Percentiles rank a stretch among this genome's conserved stretches.
Conservation (phyloP, 2,113 vertebrate species). For the rat (Rattus norvegicus) region DNA sequence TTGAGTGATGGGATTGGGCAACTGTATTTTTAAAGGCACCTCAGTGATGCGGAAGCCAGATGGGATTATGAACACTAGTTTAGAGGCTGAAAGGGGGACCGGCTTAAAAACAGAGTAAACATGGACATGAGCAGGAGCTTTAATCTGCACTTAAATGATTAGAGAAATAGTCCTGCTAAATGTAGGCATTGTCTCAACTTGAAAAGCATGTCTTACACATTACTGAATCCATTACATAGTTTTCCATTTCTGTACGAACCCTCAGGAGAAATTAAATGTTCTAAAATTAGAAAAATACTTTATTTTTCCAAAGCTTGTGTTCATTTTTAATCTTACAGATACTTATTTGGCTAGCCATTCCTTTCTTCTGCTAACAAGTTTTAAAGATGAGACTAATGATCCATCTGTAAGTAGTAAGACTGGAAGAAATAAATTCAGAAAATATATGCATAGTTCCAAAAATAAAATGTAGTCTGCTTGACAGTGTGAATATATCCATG, state of each 20-base stretch:
- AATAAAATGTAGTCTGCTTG: background rate
- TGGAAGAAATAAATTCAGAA: conserved; percentile 17
- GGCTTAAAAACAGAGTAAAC: background rate
- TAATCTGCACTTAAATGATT: background rate
- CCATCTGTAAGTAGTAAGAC: background rate
- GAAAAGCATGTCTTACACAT: background rate
- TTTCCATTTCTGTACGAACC: background rate
- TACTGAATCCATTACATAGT: background rate
- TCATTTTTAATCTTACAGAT: conserved; percentile 55
- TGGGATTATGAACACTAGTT: background rate
- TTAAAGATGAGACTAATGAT: conserved; percentile 49
- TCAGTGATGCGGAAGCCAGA: background rate
- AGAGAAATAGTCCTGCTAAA: background rate
- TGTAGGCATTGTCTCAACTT: background rate
- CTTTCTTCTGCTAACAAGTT: conserved; percentile 10
- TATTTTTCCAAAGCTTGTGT: background rate
- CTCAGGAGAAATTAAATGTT: conserved; percentile 43
- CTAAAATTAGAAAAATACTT: conserved; percentile 26
- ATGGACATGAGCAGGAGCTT: background rate
- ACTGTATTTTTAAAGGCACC: background rate
- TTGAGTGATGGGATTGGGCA: background rate
- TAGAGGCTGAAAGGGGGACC: background rate
- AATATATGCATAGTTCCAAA: background rate
- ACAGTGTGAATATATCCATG: background rate
- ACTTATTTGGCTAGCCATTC: conserved; percentile 28